Evolutionary conservation across 2,113 vertebrate species (phyloP).

Genomic region (Varanus salvator): DNA sequence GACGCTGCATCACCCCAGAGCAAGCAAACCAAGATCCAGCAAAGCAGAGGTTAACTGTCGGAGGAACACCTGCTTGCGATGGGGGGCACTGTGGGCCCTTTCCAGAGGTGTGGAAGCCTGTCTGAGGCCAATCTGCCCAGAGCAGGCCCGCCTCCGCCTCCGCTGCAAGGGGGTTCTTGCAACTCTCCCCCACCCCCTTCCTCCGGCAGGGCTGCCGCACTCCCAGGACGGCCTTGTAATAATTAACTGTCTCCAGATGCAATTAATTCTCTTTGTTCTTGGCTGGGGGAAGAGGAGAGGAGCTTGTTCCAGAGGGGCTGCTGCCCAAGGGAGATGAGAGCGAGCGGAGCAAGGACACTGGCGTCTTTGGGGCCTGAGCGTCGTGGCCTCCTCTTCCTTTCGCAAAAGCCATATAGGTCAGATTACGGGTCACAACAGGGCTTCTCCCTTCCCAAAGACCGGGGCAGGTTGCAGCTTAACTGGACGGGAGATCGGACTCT

Average conservation of each 20-base stretch:
- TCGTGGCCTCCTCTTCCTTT: not conserved
- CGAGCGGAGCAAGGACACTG: not conserved
- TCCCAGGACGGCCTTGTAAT: not conserved
- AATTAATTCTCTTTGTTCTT: slow-evolving; percentile 29
- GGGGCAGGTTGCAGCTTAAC: not conserved
- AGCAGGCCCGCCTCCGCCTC: not conserved
- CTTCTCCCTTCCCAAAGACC: not conserved
- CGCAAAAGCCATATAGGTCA: slow-evolving; percentile 1
- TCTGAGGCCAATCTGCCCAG: not conserved
- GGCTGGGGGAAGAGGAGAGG: not conserved
- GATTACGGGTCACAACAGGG: slow-evolving; percentile 5
- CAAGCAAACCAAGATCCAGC: not conserved
- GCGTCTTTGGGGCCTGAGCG: too few species aligned
- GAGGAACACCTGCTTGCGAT: not conserved
- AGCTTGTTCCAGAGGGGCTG: not conserved
- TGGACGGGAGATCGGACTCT: not conserved
- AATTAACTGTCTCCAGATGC: slow-evolving; percentile 38
- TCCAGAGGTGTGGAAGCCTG: not conserved
- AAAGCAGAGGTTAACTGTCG: not conserved
- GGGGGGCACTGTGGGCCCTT: not conserved
- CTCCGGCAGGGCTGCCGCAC: not conserved
- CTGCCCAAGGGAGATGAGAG: not conserved
- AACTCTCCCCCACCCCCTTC: too few species aligned
- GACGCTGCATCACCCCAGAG: not conserved
- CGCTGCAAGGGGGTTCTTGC: not conserved